Conservation (phyloP, 2,113 vertebrate genomes). For the Bufo gargarizans region DNA sequence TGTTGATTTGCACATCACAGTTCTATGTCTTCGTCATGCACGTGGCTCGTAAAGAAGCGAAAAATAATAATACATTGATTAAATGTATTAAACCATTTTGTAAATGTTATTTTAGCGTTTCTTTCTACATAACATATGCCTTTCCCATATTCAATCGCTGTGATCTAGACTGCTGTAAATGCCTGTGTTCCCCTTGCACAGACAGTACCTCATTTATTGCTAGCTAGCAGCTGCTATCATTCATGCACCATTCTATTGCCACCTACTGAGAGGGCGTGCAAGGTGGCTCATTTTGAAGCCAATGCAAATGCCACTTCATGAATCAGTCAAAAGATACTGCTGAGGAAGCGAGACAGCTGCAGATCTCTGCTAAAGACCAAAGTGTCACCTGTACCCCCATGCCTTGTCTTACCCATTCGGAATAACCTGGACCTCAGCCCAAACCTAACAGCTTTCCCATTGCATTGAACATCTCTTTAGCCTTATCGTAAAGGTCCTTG, state of each 20-base stretch:
- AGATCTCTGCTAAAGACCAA: conserved; percentile 54
- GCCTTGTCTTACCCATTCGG: conserved; percentile 19
- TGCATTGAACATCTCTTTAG: conserved; percentile 26
- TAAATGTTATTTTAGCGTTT: no score
- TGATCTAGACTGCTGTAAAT: conserved; percentile 14
- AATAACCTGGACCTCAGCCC: conserved; percentile 36
- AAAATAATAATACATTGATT: not conserved
- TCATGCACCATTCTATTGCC: conserved; percentile 57
- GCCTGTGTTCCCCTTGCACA: conserved; percentile 31
- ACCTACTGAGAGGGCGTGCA: conserved; percentile 53
- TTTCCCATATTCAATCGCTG: not conserved
- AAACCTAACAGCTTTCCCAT: conserved; percentile 18
- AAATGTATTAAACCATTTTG: no score
- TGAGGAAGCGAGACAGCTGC: conserved; percentile 55
- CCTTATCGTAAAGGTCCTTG: not conserved
- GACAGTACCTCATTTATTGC: conserved; percentile 48
- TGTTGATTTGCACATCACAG: not conserved
- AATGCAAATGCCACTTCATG: conserved; percentile 54
- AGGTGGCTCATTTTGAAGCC: not conserved
- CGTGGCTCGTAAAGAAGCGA: not conserved
- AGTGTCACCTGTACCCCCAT: conserved; percentile 57
- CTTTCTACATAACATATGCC: not conserved
- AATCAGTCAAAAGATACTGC: conserved; percentile 48
- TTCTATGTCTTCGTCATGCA: not conserved
- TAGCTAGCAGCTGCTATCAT: conserved; percentile 58